These are phyloP conservation scores for Morpho helenor DNA, from an alignment of 2,888 invertebrate species.

Conservation along the genomic window DNA sequence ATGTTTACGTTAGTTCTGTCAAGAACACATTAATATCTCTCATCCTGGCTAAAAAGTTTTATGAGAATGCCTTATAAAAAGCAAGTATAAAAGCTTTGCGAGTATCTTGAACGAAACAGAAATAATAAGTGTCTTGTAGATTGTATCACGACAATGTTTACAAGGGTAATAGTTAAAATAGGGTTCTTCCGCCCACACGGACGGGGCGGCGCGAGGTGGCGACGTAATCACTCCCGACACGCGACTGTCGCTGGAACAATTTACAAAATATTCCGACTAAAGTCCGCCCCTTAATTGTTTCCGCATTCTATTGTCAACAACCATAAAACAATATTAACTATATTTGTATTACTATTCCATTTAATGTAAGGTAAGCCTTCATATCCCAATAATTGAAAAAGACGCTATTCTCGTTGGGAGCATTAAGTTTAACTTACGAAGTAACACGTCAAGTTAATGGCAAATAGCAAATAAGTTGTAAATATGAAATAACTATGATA, in stretches of 20 bases:
- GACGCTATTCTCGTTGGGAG: no score
- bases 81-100: constrained; percentile 1
- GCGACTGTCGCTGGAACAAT: constrained; percentile 50
- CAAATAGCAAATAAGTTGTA: no score
- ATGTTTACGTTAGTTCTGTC: constrained; percentile 3
- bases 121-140: constrained; percentile 25
- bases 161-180: constrained; percentile 28
- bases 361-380: no score
- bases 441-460: no score
- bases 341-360: background rate
- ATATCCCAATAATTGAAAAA: no score
- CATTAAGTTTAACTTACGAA: no score
- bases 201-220: constrained; percentile 30
- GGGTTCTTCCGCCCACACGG: constrained; percentile 27
- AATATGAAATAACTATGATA: no score
- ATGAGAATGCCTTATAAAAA: background rate
- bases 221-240: constrained; percentile 64
- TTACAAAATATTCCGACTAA: constrained; percentile 72
- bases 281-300: constrained; percentile 68
- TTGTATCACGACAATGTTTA: constrained; percentile 27
- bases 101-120: constrained; percentile 2
- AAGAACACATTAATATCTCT: constrained; percentile 1
- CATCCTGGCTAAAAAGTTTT: background rate
- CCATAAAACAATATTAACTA: constrained; percentile 13
- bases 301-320: constrained; percentile 51